Conservation (phyloP, 35 echinoderm and acorn worm genomes). For the Apostichopus japonicus region DNA sequence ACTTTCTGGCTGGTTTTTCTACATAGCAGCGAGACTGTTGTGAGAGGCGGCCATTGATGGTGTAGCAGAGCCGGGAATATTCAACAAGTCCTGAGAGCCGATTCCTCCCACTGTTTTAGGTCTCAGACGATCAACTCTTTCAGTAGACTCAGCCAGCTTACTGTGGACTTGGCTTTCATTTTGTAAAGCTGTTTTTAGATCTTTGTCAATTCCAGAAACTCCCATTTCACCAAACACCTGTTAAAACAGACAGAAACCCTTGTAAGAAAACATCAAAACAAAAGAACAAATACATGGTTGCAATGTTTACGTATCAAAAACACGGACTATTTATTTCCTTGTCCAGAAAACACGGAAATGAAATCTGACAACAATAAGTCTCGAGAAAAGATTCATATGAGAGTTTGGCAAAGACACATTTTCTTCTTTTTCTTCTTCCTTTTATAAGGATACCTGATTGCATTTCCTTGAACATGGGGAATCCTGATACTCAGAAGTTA, state of each 20-base stretch:
- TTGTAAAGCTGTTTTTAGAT: slow-evolving; percentile 81
- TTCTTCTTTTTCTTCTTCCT: neutral
- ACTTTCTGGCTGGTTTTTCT: too few species aligned
- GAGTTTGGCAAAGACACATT: neutral
- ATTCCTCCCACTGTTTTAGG: slow-evolving; percentile 88
- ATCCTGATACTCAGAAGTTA: neutral
- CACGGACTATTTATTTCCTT: neutral
- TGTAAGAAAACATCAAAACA: slow-evolving; percentile 11
- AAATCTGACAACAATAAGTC: neutral
- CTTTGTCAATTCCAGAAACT: slow-evolving; percentile 95
- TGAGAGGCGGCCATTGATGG: neutral
- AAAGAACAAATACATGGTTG: neutral
- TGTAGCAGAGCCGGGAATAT: slow-evolving; percentile 61
- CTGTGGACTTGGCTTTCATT: slow-evolving; percentile 58
- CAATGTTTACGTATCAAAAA: neutral
- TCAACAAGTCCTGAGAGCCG: slow-evolving; percentile 77
- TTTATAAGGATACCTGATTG: neutral
- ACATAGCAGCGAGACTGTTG: neutral
- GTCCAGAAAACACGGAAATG: slow-evolving; percentile 11
- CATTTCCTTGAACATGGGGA: neutral
- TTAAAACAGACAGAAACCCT: slow-evolving; percentile 11
- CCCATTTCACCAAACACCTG: slow-evolving; percentile 99
- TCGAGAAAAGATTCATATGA: neutral
- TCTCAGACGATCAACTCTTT: slow-evolving; percentile 56
- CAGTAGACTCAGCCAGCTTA: slow-evolving; percentile 69